Evolutionary conservation across 2,888 invertebrate species (phyloP).

Genomic region (Pogonocherus hispidulus): DNA sequence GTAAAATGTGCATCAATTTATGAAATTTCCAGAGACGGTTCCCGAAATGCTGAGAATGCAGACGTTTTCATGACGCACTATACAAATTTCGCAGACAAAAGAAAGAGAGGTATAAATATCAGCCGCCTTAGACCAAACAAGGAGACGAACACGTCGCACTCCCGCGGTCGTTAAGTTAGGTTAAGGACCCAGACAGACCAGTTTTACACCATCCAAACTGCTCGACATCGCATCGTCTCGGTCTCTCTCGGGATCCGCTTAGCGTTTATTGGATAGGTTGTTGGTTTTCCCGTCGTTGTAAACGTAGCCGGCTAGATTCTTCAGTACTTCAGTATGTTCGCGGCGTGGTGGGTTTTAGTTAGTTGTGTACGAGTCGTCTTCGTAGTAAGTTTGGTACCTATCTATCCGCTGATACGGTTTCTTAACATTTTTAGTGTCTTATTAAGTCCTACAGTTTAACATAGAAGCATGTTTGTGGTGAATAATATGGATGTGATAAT

Average conservation of each 20-base stretch:
- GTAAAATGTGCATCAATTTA: too few relatives aligned
- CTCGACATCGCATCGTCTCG: slow-evolving; percentile 51
- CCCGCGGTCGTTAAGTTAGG: slow-evolving; percentile 69
- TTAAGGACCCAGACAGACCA: slow-evolving; percentile 70
- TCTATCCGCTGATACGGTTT: neutral
- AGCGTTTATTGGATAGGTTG: slow-evolving; percentile 48
- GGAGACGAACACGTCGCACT: slow-evolving; percentile 47
- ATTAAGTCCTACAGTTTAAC: neutral
- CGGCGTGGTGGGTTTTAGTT: slow-evolving; percentile 61
- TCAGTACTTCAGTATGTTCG: slow-evolving; percentile 57
- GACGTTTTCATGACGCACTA: slow-evolving; percentile 60
- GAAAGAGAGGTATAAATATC: slow-evolving; percentile 43
- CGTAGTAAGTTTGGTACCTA: neutral
- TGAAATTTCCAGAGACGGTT: slow-evolving; percentile 39
- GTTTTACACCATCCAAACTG: slow-evolving; percentile 63
- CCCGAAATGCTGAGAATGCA: slow-evolving; percentile 48
- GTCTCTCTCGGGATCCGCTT: slow-evolving; percentile 46
- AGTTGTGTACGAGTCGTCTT: slow-evolving; percentile 27
- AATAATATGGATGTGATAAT: slow-evolving; percentile 2
- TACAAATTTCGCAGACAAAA: slow-evolving; percentile 51
- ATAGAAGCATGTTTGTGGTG: neutral
- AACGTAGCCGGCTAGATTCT: slow-evolving; percentile 57
- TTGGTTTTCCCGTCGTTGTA: slow-evolving; percentile 46
- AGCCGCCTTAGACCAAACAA: slow-evolving; percentile 39
- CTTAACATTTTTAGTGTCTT: neutral